Conservation (phyloP, 2,113 vertebrate genomes). For the Theristicus caerulescens region DNA sequence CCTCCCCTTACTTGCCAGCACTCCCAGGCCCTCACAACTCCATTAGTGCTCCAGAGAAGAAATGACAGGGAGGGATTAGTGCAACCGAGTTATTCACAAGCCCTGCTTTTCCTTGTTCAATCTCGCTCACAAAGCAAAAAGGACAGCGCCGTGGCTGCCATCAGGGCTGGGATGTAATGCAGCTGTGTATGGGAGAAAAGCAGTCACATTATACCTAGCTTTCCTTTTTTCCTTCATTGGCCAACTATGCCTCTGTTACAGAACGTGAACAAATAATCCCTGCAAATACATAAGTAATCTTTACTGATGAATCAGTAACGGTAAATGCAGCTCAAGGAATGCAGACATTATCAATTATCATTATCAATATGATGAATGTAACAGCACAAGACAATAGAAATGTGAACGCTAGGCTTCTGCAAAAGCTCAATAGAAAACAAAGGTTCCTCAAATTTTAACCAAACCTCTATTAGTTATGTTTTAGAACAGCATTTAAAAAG, state of each 20-base stretch:
- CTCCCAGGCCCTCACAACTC: background rate
- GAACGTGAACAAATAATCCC: background rate
- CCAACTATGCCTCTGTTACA: background rate
- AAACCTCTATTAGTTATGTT: background rate
- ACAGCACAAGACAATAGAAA: background rate
- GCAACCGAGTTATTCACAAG: background rate
- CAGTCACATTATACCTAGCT: rapidly evolving
- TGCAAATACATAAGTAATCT: background rate
- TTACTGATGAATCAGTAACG: background rate
- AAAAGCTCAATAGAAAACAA: background rate
- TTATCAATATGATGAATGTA: background rate
- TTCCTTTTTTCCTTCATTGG: background rate
- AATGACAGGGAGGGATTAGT: background rate
- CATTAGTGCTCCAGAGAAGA: background rate
- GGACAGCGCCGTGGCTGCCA: background rate
- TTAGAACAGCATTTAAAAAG: background rate
- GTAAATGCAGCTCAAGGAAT: background rate
- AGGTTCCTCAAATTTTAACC: background rate
- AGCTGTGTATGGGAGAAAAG: background rate
- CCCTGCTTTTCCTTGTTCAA: background rate
- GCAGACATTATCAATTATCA: background rate
- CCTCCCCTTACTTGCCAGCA: background rate
- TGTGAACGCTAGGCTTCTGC: background rate
- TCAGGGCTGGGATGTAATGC: background rate
- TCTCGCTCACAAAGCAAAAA: background rate